These are phyloP conservation scores for Bubalus kerabau DNA, from an alignment of 2,113 vertebrate genomes.

Conservation along the genomic window DNA sequence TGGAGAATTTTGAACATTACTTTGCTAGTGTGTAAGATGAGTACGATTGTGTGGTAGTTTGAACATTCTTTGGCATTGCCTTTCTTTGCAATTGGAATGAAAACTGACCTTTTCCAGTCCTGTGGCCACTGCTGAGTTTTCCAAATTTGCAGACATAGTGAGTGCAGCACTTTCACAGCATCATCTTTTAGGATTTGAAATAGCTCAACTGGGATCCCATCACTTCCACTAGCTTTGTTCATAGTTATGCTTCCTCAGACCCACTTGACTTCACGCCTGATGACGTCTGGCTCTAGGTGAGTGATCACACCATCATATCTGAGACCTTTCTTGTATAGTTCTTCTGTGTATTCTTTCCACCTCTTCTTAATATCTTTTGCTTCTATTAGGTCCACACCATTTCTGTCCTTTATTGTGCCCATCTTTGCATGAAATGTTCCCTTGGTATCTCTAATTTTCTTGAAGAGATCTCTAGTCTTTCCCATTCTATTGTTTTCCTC, in stretches of 20 bases:
- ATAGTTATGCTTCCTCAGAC: background rate
- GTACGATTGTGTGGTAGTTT: background rate
- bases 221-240: background rate
- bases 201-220: background rate
- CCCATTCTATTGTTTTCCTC: background rate
- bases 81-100: background rate
- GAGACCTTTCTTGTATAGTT: background rate
- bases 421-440: background rate
- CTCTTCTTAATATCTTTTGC: background rate
- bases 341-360: background rate
- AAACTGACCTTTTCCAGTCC: background rate
- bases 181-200: background rate
- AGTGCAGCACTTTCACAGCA: background rate
- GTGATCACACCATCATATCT: background rate
- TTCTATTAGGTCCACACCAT: background rate
- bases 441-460: background rate
- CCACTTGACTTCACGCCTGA: rapidly evolving
- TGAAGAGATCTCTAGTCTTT: background rate
- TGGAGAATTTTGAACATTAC: background rate
- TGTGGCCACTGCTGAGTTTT: background rate
- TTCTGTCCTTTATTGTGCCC: background rate
- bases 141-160: background rate
- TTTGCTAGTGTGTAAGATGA: background rate
- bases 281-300: background rate
- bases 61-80: background rate